Percentiles rank a stretch among this genome's conserved stretches.
Evolutionary conservation across 2,113 vertebrate genomes (phyloP).

Genomic region (Zosterops pallidus): DNA sequence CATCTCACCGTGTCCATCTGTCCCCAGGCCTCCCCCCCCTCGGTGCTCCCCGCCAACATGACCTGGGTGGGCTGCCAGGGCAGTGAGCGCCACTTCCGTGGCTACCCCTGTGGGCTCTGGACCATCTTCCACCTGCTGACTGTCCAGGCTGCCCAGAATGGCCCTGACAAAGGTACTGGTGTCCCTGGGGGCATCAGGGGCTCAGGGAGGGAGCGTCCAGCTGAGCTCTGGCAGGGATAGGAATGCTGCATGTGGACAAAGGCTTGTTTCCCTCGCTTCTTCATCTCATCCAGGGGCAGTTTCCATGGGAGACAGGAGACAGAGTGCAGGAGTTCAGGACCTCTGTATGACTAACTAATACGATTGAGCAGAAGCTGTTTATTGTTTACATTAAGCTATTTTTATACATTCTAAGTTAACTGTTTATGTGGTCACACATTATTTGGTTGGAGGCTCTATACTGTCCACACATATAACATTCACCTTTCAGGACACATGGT

Average conservation of each 20-base stretch:
- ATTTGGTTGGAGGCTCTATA: no score
- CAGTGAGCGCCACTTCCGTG: constrained; percentile 79
- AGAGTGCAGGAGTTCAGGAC: no score
- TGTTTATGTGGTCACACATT: no score
- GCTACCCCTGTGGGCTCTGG: constrained; percentile 92
- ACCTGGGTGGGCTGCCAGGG: constrained; percentile 91
- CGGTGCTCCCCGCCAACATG: constrained; percentile 74
- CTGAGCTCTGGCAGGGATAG: accelerated
- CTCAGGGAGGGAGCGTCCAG: not conserved
- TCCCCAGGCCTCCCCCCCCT: not conserved
- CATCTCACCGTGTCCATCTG: accelerated
- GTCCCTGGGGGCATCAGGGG: accelerated
- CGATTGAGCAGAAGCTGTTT: no score
- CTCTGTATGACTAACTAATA: no score
- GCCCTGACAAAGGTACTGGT: constrained; percentile 44
- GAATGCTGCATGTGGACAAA: not conserved
- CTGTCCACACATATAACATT: no score
- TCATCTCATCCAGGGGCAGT: accelerated
- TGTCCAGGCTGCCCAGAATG: constrained; percentile 73
- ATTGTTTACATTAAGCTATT: no score
- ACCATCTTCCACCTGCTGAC: constrained; percentile 90
- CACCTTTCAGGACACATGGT: no score
- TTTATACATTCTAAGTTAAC: no score
- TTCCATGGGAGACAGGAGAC: not conserved
- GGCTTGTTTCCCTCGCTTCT: not conserved